These are phyloP conservation scores for Tiliqua scincoides DNA, from an alignment of 2,113 vertebrate species.

Conservation along the genomic window DNA sequence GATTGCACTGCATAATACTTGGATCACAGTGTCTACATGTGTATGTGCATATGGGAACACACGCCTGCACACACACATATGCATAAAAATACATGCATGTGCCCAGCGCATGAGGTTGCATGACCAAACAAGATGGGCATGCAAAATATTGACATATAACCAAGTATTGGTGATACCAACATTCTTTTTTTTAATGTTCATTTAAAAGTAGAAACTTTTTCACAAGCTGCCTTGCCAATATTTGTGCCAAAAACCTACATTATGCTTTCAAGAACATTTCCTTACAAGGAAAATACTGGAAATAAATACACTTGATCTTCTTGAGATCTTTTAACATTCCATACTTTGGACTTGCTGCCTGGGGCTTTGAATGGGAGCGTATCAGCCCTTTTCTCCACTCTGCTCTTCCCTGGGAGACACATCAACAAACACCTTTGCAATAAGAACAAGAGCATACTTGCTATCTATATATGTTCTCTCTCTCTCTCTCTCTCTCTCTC, in stretches of 20 bases:
- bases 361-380: conserved; percentile 49
- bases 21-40: background rate
- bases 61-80: too few species aligned
- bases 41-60: too few species aligned
- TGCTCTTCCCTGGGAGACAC: conserved; percentile 61
- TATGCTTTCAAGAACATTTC: conserved; percentile 35
- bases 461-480: too few species aligned
- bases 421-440: conserved; percentile 60
- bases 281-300: conserved; percentile 37
- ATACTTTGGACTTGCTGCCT: conserved; percentile 44
- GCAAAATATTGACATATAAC: background rate
- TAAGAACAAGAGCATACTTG: conserved; percentile 61
- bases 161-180: background rate
- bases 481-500: too few species aligned
- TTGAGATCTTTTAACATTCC: conserved; percentile 40
- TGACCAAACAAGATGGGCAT: background rate
- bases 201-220: background rate
- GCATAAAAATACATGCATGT: too few species aligned
- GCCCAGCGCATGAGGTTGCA: too few species aligned
- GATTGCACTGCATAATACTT: background rate
- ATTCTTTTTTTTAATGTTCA: background rate
- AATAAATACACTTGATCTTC: conserved; percentile 1
- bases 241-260: conserved; percentile 34
- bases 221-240: background rate
- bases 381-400: conserved; percentile 56